Evolutionary conservation across 2,113 vertebrate genomes (phyloP), one percentile per base, ranked within the genome.

Genomic region (Oreochromis niloticus): DNA sequence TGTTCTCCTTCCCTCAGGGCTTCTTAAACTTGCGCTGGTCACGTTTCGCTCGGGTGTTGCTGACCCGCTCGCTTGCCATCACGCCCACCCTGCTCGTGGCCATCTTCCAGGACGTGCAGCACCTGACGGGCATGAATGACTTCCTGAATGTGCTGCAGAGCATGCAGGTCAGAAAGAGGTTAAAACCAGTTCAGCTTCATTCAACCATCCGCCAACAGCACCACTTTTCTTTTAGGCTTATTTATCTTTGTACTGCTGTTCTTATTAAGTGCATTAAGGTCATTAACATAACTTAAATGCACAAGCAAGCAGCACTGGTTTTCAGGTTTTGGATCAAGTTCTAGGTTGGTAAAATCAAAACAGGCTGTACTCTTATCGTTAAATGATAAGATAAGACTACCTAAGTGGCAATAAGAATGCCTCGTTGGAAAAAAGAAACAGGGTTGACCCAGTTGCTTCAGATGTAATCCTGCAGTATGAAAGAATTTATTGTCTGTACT

Each of bases 21-120:
- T 99, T 99, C 93, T 93, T 99, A 86, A 98, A 99, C 94, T 96
- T 99, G 73, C 97, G 94, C n/a, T 99, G 98, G 98, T 98, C 98
- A 0, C 97, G 98, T 4, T 99, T 99, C 5, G 97, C 98, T 1
- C 96, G 98, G 4, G 98, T 99, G 84, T 85, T 98, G 90, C 90
- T 99, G 73, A 99, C 98, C 0, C 97, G 98, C 81, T 97, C 97
- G 14, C 97, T 99, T 5, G 98, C 98, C 83, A 96, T 99, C 91
- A 96, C 96, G 4, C 98, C 98, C 56, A 98, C 98, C 0, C 96
- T 99, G 79, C 91, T 99, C 27, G 97, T 99, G 2, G 97, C 98
- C 68, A 94, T 98, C 87, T 99, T 99, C 85, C 97, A 99, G 96
- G 97, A 99, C 1, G 96, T 98, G 0, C 95, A 96, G 13, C 97